Evolutionary conservation across 2,888 invertebrate genomes (phyloP), one percentile per base, ranked within the genome.

Genomic region (Athalia circularis): DNA sequence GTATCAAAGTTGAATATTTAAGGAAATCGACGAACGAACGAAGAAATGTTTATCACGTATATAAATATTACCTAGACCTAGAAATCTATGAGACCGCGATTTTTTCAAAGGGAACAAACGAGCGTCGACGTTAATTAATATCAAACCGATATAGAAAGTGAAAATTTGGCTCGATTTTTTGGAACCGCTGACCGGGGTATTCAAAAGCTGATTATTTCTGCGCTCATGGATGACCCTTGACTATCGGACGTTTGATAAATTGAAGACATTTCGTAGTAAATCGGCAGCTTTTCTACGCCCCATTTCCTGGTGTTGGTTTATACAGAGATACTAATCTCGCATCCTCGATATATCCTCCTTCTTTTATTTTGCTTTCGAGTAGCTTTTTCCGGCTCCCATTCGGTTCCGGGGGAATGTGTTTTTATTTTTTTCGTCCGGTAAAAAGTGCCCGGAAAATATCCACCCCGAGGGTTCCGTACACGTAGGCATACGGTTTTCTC

Each of bases 311-410:
- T 11, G 52, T 47, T n/a, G n/a, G 29, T 54, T 43, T 6, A 52
- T 11, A 52, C 9, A 52, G 29, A 11, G 15, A 43, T 68, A 50
- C 29, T 29, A 50, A 29, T 68, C 54, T 43, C 52, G 9, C 8
- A n/a, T 68, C 29, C 9, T 68, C 29, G 54, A 29, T 68, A 52
- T 64, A 11, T 43, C 43, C 15, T n/a, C 59, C 68, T 54, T 68
- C 68, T 54, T 68, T 68, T 43, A 68, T 64, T 9, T 68, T 68
- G 11, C 29, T 54, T 5, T 43, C 52, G 52, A 68, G 52, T 54
- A 29, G 68, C 52, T 68, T 68, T 64, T 13, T 29, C 29, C 68
- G 43, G 43, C n/a, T 52, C n/a, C 54, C 13, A 50, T 52, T 50
- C n/a, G 15, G n/a, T 15, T 29, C 29, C 11, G 52, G 6, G 29